Base-by-base conservation (phyloP, 2,797 vertebrate species). In the Ctenochaetus hawaiiensis region DNA sequence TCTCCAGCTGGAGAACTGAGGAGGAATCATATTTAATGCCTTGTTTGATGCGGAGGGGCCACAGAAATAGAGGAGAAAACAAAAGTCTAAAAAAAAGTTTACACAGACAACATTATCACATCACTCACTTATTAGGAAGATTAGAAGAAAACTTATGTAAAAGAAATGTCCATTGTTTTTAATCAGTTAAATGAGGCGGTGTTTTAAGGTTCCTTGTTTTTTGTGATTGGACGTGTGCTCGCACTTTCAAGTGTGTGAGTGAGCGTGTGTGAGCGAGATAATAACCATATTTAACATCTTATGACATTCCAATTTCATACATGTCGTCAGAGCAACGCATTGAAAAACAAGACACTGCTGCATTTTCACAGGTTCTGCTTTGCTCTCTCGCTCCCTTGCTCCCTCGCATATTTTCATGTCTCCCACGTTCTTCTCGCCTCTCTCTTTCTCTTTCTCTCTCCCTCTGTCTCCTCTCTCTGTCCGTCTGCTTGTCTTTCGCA, bases 401-500 rank as follows among this genome's bases (percentile, higher is more conserved):
- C 85, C 84, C 64, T 87, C 82, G 57, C 82, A 89, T 92, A 91
- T 94, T 90, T 91, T 91, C 85, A 92, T 92, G 89, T 93, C 90
- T 91, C 89, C 89, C 87, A 91, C 85, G 73, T 89, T 89, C 83
- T 88, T 87, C 91, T 88, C 85, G 71, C 86, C 84, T 90, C 81
- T 77, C 62, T 82, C 63, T 60, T 30, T 72, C 64, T 68, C 67
- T 85, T 72, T 47, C 71, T 65, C 61, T 52, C 82, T 85, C 90
- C 86, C 91, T 90, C 90, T 89, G 85, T 90, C 90, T 91, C 84
- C 77, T 79, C 84, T 88, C 88, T 91, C 86, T 85, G 82, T 90
- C 91, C 90, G 92, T 93, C 93, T 93, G 93, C 91, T 93, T 92
- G 92, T 94, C 92, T 93, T 93, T 93, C 88, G 81, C 92, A 92